A percentile compares a stretch with the other conserved stretches of the same genome.
Conservation (phyloP, 2,797 vertebrate genomes). For the Jordanella pulchra region DNA sequence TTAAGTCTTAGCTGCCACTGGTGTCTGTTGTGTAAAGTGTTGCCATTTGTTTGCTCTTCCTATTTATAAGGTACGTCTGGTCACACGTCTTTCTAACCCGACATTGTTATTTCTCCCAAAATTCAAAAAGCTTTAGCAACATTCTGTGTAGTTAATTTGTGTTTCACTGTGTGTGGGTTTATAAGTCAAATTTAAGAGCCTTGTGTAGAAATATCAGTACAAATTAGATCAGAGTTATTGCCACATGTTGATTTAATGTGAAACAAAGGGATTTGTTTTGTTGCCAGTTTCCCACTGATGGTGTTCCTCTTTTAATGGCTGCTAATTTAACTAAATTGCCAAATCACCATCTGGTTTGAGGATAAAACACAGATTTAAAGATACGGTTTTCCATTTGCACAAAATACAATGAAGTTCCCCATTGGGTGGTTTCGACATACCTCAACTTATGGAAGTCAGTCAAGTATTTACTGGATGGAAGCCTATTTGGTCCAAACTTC, state of each 20-base stretch:
- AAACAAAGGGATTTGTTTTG: conserved; percentile 39
- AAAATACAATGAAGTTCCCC: conserved; percentile 50
- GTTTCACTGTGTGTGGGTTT: conserved; percentile 37
- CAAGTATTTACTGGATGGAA: conserved; percentile 10
- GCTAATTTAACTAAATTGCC: conserved; percentile 69
- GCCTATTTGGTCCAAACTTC: conserved; percentile 19
- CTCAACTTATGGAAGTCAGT: conserved; percentile 15
- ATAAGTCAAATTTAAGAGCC: conserved; percentile 42
- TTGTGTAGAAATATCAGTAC: conserved; percentile 17
- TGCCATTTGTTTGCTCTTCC: not conserved
- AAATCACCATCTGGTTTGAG: conserved; percentile 71
- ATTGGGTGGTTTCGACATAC: conserved; percentile 29
- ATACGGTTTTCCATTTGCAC: conserved; percentile 50
- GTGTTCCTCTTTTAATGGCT: conserved; percentile 64
- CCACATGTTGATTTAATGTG: conserved; percentile 45
- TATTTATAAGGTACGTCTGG: not conserved
- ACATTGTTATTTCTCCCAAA: conserved; percentile 1
- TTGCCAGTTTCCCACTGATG: conserved; percentile 47
- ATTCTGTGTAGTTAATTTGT: conserved; percentile 27
- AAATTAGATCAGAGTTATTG: conserved; percentile 44
- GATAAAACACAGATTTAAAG: conserved; percentile 65
- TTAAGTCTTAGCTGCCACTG: no score
- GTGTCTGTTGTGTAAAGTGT: not conserved
- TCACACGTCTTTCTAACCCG: not conserved
- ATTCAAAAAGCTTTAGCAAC: not conserved